Evolutionary conservation across 2,797 vertebrate species (phyloP), one percentile per base, ranked within the genome.

Genomic region (Cyclopterus lumpus): DNA sequence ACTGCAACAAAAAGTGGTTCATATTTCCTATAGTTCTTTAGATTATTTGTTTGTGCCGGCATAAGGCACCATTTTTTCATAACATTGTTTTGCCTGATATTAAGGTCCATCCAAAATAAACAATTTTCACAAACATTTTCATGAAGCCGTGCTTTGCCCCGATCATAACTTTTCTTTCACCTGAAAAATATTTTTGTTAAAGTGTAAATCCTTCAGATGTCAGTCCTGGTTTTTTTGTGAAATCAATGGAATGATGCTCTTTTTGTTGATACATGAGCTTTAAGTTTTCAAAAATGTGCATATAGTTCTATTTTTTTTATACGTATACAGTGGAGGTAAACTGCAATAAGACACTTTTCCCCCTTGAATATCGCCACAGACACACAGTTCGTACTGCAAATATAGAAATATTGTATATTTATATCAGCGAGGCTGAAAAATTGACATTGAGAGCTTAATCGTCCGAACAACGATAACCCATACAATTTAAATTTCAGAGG

Each of bases 61-160:
- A 40, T 40, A 28, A 40, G 65, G 11, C 57, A 51, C 2, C 0
- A 26, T 48, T 60, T 62, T n/a, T 53, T 2, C 1, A 71, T 30
- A n/a, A n/a, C n/a, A 60, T 30, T 61, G 10, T 53, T 44, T 44
- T 6, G 18, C 12, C 5, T 54, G 44, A 63, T 55, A 73, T 73
- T 42, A 40, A 6, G 36, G 1, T 22, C 4, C 48, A 51, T 42
- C 24, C 20, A 34, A 34, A 4, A 18, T 30, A 20, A 15, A 46
- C 7, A 46, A 20, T 58, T 66, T 20, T 36, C 36, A 36, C 36
- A 38, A 38, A 38, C 6, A n/a, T 16, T 8, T 14, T n/a, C 10
- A 28, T 48, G 5, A 70, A 28, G 30, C 26, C 12, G 14, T 48
- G 54, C 38, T 46, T 38, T 64, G n/a, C 10, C 14, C 18, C 28